phyloP scores from a whole-genome alignment of 2,888 invertebrate species.

The Rhingia rostrata region DNA sequence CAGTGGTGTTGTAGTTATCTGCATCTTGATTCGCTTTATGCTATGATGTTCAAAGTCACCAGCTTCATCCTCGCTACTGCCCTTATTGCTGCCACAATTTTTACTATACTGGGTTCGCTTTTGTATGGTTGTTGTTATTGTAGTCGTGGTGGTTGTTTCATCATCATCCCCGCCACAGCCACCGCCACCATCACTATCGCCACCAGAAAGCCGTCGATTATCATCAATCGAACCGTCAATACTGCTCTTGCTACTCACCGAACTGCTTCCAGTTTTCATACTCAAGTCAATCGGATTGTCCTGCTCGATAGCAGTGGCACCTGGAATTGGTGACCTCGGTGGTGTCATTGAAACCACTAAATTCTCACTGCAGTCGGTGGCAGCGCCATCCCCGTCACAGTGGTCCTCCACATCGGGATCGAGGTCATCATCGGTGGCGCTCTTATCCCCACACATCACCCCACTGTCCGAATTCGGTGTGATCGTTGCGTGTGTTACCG shows the following conservation, averaged over 20 bases:
- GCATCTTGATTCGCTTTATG: constrained; percentile 84
- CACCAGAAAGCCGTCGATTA: constrained; percentile 74
- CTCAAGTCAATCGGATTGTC: constrained; percentile 92
- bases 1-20: constrained; percentile 79
- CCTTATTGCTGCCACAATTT: constrained; percentile 39
- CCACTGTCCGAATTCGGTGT: constrained; percentile 82
- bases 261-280: constrained; percentile 86
- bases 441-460: constrained; percentile 77
- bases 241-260: constrained; percentile 78
- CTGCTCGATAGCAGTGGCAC: constrained; percentile 84
- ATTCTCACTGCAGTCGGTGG: constrained; percentile 82
- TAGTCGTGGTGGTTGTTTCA: constrained; percentile 75
- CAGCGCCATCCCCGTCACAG: constrained; percentile 64
- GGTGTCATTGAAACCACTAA: constrained; percentile 85
- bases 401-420: constrained; percentile 72
- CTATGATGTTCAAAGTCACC: constrained; percentile 83
- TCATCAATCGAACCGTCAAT: constrained; percentile 76
- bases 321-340: constrained; percentile 83
- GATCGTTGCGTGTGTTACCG: constrained; percentile 73
- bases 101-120: constrained; percentile 70
- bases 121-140: constrained; percentile 76
- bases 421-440: constrained; percentile 78
- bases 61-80: constrained; percentile 83
- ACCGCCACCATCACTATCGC: constrained; percentile 76
- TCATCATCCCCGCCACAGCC: constrained; percentile 74